These are phyloP conservation scores for Scomber colias DNA, from an alignment of 2,113 vertebrate species.

Conservation along the genomic window DNA sequence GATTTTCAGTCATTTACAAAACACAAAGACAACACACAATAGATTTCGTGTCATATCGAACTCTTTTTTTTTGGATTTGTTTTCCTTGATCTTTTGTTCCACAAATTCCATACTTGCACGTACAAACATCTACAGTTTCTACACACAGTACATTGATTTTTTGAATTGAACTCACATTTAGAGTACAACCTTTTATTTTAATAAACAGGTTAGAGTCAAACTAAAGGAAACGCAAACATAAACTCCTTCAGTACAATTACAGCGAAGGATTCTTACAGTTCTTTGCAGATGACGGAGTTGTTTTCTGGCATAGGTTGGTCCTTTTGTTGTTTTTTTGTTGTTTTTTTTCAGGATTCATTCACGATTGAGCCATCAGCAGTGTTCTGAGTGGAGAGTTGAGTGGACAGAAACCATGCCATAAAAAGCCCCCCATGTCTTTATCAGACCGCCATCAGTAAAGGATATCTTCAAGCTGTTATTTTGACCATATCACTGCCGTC, in stretches of 20 bases:
- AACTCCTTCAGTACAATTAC: conserved; percentile 44
- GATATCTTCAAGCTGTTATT: conserved; percentile 43
- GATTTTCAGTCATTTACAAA: conserved; percentile 85
- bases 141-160: conserved; percentile 89
- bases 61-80: conserved; percentile 61
- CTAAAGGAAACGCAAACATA: conserved; percentile 71
- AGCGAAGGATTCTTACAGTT: conserved; percentile 50
- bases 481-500: conserved; percentile 30
- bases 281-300: conserved; percentile 31
- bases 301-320: conserved; percentile 40
- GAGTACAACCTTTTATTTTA: conserved; percentile 65
- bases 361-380: conserved; percentile 12
- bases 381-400: conserved; percentile 20
- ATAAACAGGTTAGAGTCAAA: conserved; percentile 72
- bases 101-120: conserved; percentile 86
- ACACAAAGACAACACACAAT: conserved; percentile 84
- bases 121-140: conserved; percentile 94
- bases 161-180: conserved; percentile 81
- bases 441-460: conserved; percentile 6
- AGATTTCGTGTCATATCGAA: conserved; percentile 75
- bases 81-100: conserved; percentile 81
- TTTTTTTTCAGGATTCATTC: conserved; percentile 6
- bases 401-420: conserved; percentile 34
- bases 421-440: conserved; percentile 40
- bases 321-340: not conserved